These are phyloP conservation scores for Montifringilla adamsi DNA, from an alignment of 2,113 vertebrate species.

Conservation along the genomic window DNA sequence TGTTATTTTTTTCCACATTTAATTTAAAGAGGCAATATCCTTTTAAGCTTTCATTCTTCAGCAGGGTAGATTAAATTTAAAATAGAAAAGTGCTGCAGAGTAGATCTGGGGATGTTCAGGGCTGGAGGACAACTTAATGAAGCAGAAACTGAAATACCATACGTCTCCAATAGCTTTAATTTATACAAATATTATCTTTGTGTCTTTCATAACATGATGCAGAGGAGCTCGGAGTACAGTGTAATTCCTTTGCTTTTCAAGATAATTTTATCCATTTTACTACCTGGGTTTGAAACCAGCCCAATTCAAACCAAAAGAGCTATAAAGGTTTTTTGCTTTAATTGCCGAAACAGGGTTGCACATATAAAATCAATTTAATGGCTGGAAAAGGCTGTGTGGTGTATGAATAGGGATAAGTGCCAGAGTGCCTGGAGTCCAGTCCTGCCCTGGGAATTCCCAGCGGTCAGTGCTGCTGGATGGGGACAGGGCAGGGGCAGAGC, in stretches of 20 bases:
- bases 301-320: conserved; percentile 53
- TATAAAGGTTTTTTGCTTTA: conserved; percentile 48
- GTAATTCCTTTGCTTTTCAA: conserved; percentile 47
- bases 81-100: conserved; percentile 66
- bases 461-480: neutral
- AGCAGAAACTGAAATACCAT: conserved; percentile 68
- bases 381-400: neutral
- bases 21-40: conserved; percentile 69
- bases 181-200: conserved; percentile 72
- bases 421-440: neutral
- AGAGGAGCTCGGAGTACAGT: conserved; percentile 16
- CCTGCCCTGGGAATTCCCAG: neutral
- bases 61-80: conserved; percentile 65
- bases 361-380: conserved; percentile 36
- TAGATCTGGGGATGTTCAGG: conserved; percentile 64
- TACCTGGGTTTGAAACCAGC: conserved; percentile 50
- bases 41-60: conserved; percentile 59
- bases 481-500: neutral
- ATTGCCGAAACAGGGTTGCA: conserved; percentile 44
- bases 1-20: conserved; percentile 61
- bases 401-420: neutral
- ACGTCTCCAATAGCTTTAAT: conserved; percentile 68
- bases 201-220: conserved; percentile 60
- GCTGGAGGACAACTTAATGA: conserved; percentile 69
- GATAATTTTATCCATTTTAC: conserved; percentile 61